A percentile compares a stretch with the other conserved stretches of the same genome.
Conservation (phyloP, 2,113 vertebrate genomes). For the Rhabdornis inornatus region DNA sequence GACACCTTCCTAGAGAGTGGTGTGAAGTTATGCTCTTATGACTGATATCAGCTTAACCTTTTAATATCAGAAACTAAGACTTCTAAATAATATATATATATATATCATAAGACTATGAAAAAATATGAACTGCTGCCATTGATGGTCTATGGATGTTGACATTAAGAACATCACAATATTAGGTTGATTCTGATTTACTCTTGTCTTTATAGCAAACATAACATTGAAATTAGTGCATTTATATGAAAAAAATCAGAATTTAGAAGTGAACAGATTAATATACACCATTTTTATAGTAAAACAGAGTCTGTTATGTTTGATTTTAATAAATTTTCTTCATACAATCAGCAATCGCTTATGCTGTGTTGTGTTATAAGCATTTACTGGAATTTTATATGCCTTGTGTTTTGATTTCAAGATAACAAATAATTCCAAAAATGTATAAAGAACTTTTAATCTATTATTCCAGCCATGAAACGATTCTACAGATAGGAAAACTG, state of each 20-base stretch:
- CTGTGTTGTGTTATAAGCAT: neutral
- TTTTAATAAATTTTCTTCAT: neutral
- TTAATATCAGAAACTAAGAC: neutral
- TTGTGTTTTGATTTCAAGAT: neutral
- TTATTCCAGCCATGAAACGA: neutral
- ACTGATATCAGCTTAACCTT: neutral
- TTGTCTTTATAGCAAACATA: neutral
- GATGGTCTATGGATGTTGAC: neutral
- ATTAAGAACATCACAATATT: neutral
- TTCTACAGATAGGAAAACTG: neutral
- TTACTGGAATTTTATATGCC: neutral
- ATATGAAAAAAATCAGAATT: neutral
- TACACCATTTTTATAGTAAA: neutral
- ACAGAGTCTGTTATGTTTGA: neutral
- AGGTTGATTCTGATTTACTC: neutral
- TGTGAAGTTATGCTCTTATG: neutral
- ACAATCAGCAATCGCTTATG: neutral
- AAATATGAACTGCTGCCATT: neutral
- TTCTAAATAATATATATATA: neutral
- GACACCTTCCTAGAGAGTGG: neutral
- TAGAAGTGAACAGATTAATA: neutral
- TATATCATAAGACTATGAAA: neutral
- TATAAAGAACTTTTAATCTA: neutral
- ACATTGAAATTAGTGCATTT: neutral
- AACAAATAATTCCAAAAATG: neutral